phyloP scores from a whole-genome alignment of 2,113 vertebrate genomes.

The Brienomyrus brachyistius region DNA sequence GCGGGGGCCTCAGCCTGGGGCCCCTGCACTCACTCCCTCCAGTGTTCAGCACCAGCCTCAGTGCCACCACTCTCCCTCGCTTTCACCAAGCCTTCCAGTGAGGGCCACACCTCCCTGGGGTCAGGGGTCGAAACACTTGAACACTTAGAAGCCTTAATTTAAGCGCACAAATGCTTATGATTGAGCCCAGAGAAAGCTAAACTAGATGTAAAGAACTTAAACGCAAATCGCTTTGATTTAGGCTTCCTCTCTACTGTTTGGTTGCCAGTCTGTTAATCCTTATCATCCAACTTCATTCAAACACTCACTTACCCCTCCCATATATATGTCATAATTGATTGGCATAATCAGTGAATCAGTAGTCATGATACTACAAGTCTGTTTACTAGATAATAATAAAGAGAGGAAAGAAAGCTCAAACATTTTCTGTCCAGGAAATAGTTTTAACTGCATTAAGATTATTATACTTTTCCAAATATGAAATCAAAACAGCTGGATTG shows the following conservation, averaged over 20 bases:
- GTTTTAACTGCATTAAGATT: slow-evolving; percentile 53
- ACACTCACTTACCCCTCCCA: slow-evolving; percentile 34
- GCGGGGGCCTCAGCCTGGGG: slow-evolving; percentile 80
- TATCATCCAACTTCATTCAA: slow-evolving; percentile 38
- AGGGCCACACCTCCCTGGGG: slow-evolving; percentile 33
- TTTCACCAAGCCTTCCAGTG: slow-evolving; percentile 98
- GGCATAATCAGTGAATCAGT: slow-evolving; percentile 57
- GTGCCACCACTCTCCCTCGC: slow-evolving; percentile 92
- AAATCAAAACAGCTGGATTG: slow-evolving; percentile 43
- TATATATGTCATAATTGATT: slow-evolving; percentile 49
- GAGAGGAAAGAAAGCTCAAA: slow-evolving; percentile 45
- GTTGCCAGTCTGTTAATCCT: slow-evolving; percentile 49
- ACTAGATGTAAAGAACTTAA: slow-evolving; percentile 40
- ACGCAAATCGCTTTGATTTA: slow-evolving; percentile 56
- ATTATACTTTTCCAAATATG: slow-evolving; percentile 48
- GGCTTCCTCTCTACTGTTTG: slow-evolving; percentile 46
- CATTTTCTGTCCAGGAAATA: slow-evolving; percentile 57
- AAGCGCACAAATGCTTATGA: slow-evolving; percentile 64
- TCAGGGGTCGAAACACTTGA: slow-evolving; percentile 36
- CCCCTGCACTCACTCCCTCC: slow-evolving; percentile 84
- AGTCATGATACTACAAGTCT: slow-evolving; percentile 61
- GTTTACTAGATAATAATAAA: slow-evolving; percentile 54
- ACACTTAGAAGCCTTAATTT: slow-evolving; percentile 64
- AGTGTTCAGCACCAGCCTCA: slow-evolving; percentile 91
- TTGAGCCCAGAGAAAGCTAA: slow-evolving; percentile 56